These are phyloP conservation scores for Varanus salvator DNA, from an alignment of 2,113 vertebrate species.

Conservation along the genomic window DNA sequence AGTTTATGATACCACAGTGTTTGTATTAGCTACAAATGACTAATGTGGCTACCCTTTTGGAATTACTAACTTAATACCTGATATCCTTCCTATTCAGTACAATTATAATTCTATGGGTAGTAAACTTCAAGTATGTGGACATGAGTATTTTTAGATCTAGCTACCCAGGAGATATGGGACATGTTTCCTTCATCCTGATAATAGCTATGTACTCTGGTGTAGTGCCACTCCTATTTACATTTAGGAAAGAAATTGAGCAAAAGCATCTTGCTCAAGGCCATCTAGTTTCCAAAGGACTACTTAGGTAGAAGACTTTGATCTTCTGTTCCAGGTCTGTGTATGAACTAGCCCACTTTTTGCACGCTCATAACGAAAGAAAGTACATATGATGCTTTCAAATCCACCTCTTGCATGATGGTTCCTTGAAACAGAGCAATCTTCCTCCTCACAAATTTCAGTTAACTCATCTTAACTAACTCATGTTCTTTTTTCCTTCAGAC, in stretches of 20 bases:
- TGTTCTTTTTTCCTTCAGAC: slow-evolving; percentile 77
- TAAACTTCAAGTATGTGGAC: background rate
- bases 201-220: background rate
- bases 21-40: background rate
- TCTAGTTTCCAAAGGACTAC: background rate
- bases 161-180: background rate
- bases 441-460: background rate
- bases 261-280: background rate
- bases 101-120: background rate
- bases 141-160: background rate
- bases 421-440: fast-evolving
- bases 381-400: background rate
- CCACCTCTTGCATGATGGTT: slow-evolving; percentile 2
- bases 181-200: background rate
- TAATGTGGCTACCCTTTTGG: background rate
- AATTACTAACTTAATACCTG: background rate
- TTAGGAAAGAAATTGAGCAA: background rate
- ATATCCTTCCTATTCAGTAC: background rate
- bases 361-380: background rate
- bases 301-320: background rate
- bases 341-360: background rate
- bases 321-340: background rate
- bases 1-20: background rate
- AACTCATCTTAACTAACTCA: background rate
- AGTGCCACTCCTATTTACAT: background rate